Conservation (phyloP, 2,113 vertebrate genomes). For the Lanius collurio region DNA sequence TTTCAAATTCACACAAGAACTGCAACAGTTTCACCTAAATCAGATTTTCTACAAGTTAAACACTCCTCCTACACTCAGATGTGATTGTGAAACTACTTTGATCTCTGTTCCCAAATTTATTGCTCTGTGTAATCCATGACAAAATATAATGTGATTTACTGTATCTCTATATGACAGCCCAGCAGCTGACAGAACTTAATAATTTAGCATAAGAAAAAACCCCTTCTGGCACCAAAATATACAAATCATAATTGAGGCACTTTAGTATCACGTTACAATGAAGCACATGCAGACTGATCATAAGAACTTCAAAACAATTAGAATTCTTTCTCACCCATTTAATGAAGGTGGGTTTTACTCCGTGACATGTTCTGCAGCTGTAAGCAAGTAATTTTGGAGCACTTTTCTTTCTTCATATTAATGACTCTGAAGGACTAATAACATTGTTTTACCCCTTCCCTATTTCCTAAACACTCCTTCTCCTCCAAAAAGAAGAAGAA, state of each 20-base stretch:
- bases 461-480: conserved; percentile 20
- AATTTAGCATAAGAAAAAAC: conserved; percentile 79
- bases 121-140: conserved; percentile 81
- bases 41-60: conserved; percentile 83
- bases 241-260: conserved; percentile 71
- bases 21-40: conserved; percentile 80
- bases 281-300: conserved; percentile 57
- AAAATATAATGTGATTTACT: conserved; percentile 85
- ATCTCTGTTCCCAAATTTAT: conserved; percentile 82
- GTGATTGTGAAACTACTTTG: conserved; percentile 80
- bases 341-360: conserved; percentile 72
- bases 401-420: conserved; percentile 62
- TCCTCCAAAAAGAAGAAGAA: not conserved
- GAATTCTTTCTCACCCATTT: conserved; percentile 63
- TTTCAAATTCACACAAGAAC: conserved; percentile 70
- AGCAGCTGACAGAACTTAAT: conserved; percentile 85
- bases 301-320: conserved; percentile 77
- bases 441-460: conserved; percentile 2
- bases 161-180: conserved; percentile 80
- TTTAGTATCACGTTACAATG: conserved; percentile 80
- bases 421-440: conserved; percentile 50
- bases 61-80: conserved; percentile 77
- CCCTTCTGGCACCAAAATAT: conserved; percentile 81
- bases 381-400: conserved; percentile 62
- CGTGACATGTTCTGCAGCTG: conserved; percentile 63